Percentiles rank a stretch among this genome's conserved stretches.
Evolutionary conservation across 2,888 invertebrate species (phyloP).

Genomic region (Campoplex capitator): DNA sequence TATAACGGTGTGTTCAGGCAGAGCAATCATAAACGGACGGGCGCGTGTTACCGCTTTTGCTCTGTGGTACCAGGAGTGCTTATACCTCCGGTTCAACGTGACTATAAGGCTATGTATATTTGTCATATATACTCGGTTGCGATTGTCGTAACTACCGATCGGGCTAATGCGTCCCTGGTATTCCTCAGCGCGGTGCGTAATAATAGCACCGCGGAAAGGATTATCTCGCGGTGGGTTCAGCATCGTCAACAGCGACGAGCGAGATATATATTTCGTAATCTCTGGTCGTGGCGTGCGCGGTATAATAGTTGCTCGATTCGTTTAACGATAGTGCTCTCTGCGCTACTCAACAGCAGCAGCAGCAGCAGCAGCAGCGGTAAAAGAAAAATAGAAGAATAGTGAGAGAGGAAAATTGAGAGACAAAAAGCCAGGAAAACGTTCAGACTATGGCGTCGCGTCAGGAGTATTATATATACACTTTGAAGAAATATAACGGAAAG

Average conservation of each 20-base stretch:
- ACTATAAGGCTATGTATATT: conserved; percentile 47
- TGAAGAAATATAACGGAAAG: conserved; percentile 36
- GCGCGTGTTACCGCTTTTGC: conserved; percentile 46
- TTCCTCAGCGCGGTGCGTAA: conserved; percentile 57
- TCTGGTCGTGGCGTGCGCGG: conserved; percentile 52
- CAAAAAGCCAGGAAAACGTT: conserved; percentile 30
- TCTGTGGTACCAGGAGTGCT: conserved; percentile 27
- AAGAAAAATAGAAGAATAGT: conserved; percentile 2
- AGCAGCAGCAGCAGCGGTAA: conserved; percentile 1
- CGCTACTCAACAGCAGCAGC: conserved; percentile 31
- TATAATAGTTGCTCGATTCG: conserved; percentile 57
- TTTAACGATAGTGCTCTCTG: conserved; percentile 65
- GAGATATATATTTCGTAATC: conserved; percentile 60
- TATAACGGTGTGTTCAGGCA: conserved; percentile 79
- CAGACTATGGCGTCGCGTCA: conserved; percentile 22
- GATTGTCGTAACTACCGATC: conserved; percentile 64
- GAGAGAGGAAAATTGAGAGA: neutral
- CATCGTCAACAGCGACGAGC: conserved; percentile 43
- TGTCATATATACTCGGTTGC: conserved; percentile 24
- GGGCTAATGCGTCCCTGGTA: conserved; percentile 62
- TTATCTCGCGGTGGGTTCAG: conserved; percentile 30
- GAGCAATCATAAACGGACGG: conserved; percentile 55
- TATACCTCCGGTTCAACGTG: conserved; percentile 60
- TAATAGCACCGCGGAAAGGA: conserved; percentile 59
- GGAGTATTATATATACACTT: conserved; percentile 12